These are phyloP conservation scores for Sialis fuliginosa DNA, from an alignment of 2,888 invertebrate genomes.

Conservation along the genomic window DNA sequence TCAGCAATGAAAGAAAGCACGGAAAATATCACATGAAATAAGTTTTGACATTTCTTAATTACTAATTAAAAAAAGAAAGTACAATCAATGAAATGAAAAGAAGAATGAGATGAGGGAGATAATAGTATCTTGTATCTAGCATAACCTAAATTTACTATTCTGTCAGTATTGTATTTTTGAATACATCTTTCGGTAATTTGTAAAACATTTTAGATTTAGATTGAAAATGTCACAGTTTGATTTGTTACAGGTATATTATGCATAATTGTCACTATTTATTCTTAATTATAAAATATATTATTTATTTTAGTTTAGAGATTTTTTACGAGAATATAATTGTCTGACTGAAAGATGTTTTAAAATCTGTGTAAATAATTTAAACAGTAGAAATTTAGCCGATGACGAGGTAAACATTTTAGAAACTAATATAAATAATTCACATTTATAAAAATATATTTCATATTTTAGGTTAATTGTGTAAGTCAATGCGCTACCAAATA, in stretches of 20 bases:
- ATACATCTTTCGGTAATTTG: background rate
- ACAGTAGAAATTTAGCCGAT: background rate
- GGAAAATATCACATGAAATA: no score
- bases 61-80: no score
- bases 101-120: no score
- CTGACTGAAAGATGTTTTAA: conserved; percentile 5
- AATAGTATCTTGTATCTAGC: no score
- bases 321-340: conserved; percentile 3
- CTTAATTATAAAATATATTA: background rate
- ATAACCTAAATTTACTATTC: no score
- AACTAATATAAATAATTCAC: background rate
- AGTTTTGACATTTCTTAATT: no score
- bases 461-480: background rate
- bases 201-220: background rate
- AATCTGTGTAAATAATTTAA: conserved; percentile 3
- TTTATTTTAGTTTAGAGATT: conserved; percentile 4
- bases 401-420: conserved; percentile 2
- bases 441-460: background rate
- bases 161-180: no score
- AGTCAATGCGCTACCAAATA: conserved; percentile 1
- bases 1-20: no score
- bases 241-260: background rate
- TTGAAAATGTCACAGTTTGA: background rate
- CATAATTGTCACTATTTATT: background rate
- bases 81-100: no score